Percentiles rank a stretch among this genome's conserved stretches.
phyloP scores from a whole-genome alignment of 2,888 invertebrate species.

The Aleiodes leptofemur region DNA sequence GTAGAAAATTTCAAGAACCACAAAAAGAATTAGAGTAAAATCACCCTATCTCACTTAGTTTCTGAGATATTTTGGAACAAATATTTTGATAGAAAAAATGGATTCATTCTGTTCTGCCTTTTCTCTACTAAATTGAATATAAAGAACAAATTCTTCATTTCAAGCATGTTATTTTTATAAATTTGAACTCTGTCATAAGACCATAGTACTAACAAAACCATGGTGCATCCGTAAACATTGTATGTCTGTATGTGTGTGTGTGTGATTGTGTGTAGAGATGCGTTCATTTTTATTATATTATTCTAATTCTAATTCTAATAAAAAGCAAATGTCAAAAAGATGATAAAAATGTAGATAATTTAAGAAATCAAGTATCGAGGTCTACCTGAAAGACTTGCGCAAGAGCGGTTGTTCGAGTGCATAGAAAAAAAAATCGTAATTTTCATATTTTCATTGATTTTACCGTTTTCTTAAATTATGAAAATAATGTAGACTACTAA shows the following conservation, averaged over 20 bases:
- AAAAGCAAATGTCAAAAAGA: constrained; percentile 23
- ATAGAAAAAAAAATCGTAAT: neutral
- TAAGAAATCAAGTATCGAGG: neutral
- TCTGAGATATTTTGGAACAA: too few species aligned
- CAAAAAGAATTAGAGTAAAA: too few species aligned
- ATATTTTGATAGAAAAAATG: too few species aligned
- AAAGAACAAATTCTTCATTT: neutral
- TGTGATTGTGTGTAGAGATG: neutral
- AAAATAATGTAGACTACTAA: neutral
- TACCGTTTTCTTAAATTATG: neutral
- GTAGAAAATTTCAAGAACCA: too few species aligned
- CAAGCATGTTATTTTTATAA: too few species aligned
- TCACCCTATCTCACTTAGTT: too few species aligned
- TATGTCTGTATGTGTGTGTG: neutral
- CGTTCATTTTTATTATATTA: neutral
- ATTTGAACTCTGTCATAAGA: neutral
- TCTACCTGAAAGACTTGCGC: neutral
- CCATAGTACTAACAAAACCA: constrained; percentile 21
- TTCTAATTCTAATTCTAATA: neutral
- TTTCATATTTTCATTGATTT: neutral
- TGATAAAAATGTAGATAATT: constrained; percentile 1
- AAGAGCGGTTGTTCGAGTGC: neutral
- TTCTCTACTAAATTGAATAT: too few species aligned
- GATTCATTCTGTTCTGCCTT: too few species aligned
- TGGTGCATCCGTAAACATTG: constrained; percentile 17